Conservation (phyloP, 2,888 invertebrate species). For the Lasioglossum zephyrum region DNA sequence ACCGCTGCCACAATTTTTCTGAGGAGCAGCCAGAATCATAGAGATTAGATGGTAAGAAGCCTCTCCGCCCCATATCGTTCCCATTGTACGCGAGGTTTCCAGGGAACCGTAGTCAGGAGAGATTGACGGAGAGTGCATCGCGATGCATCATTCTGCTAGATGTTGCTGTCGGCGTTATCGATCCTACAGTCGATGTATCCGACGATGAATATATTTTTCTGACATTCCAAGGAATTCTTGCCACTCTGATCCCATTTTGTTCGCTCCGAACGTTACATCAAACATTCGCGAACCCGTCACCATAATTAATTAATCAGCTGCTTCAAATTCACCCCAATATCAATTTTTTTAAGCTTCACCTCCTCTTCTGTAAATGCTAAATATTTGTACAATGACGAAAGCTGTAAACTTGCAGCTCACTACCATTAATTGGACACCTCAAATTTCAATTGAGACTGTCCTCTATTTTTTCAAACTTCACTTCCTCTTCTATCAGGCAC, state of each 20-base stretch:
- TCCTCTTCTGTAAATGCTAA: background rate
- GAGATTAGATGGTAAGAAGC: conserved; percentile 23
- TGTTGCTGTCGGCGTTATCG: conserved; percentile 49
- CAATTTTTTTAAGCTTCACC: background rate
- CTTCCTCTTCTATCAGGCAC: background rate
- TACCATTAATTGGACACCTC: background rate
- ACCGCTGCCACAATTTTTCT: background rate
- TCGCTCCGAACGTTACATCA: background rate
- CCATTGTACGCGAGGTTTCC: conserved; percentile 21
- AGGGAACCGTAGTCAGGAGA: conserved; percentile 27
- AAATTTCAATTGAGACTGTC: too few species aligned
- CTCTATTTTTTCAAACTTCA: background rate
- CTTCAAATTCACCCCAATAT: background rate
- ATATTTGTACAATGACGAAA: background rate
- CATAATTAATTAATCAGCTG: background rate
- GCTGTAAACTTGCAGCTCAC: background rate
- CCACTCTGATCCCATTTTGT: conserved; percentile 19
- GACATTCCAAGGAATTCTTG: conserved; percentile 34
- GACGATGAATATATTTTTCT: conserved; percentile 61
- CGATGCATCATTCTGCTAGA: conserved; percentile 43
- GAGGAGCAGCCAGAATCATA: conserved; percentile 21
- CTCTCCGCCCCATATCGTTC: background rate
- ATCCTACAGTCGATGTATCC: conserved; percentile 31
- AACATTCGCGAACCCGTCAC: background rate
- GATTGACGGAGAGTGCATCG: conserved; percentile 38